phyloP scores from a whole-genome alignment of 2,113 vertebrate genomes.

The Lepisosteus osseus region DNA sequence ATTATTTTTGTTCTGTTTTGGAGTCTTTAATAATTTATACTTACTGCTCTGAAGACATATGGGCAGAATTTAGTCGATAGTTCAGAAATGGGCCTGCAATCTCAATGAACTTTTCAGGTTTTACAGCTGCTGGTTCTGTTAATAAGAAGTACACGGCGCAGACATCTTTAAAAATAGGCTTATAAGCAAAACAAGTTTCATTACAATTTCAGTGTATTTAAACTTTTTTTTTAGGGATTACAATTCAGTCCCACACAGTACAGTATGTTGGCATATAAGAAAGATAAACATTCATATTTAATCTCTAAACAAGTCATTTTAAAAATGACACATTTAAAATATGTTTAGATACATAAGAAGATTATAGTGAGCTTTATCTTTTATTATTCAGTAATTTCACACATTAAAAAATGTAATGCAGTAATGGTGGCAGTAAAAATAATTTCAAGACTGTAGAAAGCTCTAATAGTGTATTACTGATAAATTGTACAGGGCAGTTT shows the following conservation, averaged over 20 bases:
- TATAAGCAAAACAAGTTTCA: no score
- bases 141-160: slow-evolving; percentile 1
- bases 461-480: neutral
- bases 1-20: neutral
- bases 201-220: no score
- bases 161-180: neutral
- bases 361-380: slow-evolving; percentile 2
- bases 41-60: slow-evolving; percentile 55
- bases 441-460: neutral
- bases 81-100: slow-evolving; percentile 67
- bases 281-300: neutral
- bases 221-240: no score
- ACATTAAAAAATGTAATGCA: neutral
- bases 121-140: slow-evolving; percentile 48
- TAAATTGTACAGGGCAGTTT: no score
- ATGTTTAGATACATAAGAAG: neutral
- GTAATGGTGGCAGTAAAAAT: neutral
- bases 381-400: neutral
- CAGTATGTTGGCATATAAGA: no score
- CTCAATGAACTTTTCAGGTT: slow-evolving; percentile 65
- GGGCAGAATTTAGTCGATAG: slow-evolving; percentile 49
- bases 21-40: slow-evolving; percentile 12
- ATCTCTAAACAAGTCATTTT: neutral
- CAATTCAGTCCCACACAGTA: no score
- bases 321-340: neutral